Evolutionary conservation across 2,888 invertebrate genomes (phyloP).

Genomic region (Tenthredo livida): DNA sequence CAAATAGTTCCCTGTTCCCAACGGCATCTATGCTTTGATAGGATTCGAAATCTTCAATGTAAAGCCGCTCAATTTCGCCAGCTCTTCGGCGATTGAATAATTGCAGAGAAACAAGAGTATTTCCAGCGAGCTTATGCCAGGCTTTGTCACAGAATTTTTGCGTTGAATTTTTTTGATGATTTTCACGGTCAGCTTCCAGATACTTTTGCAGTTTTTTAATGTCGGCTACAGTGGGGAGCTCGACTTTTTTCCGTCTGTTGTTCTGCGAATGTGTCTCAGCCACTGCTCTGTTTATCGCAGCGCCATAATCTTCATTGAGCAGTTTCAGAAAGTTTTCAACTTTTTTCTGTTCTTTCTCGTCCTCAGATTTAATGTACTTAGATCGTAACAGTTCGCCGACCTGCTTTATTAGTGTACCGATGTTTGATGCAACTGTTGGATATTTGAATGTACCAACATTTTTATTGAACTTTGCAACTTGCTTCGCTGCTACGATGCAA

Average conservation of each 20-base stretch:
- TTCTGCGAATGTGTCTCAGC: constrained; percentile 52
- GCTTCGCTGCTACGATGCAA: not conserved
- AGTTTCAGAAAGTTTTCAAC: not conserved
- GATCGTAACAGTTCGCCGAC: not conserved
- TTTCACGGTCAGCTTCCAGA: constrained; percentile 41
- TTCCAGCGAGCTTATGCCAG: constrained; percentile 59
- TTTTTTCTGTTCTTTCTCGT: not conserved
- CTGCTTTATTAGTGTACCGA: not conserved
- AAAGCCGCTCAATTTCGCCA: constrained; percentile 61
- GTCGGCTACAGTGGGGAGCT: constrained; percentile 53
- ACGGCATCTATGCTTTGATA: constrained; percentile 59
- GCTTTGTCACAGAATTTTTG: constrained; percentile 39
- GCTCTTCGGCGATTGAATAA: constrained; percentile 63
- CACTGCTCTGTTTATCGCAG: not conserved
- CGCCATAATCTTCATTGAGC: not conserved
- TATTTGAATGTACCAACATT: not conserved
- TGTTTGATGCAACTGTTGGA: not conserved
- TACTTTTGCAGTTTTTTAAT: constrained; percentile 55
- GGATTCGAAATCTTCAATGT: not conserved
- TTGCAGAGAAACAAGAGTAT: constrained; percentile 58
- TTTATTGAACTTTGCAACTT: not conserved
- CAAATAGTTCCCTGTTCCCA: constrained; percentile 56
- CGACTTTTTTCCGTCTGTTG: constrained; percentile 24
- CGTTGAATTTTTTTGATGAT: constrained; percentile 41
- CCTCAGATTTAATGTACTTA: not conserved